phyloP scores from a whole-genome alignment of 2,888 invertebrate species.

The Linyphia triangularis region DNA sequence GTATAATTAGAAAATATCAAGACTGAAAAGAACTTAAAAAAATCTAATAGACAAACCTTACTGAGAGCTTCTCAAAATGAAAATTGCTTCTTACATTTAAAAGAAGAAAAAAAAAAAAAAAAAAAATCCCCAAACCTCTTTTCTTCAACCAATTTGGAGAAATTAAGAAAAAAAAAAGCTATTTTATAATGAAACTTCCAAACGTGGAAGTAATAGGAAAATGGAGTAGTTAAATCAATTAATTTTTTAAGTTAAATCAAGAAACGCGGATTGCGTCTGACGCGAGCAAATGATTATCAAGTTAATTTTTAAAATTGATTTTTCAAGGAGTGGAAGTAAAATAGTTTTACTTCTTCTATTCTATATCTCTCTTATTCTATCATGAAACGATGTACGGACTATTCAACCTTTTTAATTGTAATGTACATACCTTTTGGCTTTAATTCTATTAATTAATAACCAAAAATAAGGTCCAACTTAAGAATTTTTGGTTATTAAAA shows the following conservation, averaged over 20 bases:
- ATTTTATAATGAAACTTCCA: slow-evolving; percentile 25
- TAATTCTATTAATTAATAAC: no score
- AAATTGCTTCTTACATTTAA: slow-evolving; percentile 22
- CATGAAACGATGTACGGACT: no score
- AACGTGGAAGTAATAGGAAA: slow-evolving; percentile 38
- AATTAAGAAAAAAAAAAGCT: slow-evolving; percentile 2
- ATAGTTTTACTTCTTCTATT: no score
- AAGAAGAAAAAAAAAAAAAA: neutral
- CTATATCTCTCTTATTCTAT: no score
- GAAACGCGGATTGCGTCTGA: neutral
- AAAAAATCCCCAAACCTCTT: slow-evolving; percentile 32
- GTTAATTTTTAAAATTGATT: neutral
- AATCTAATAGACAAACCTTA: slow-evolving; percentile 14
- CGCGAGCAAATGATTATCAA: slow-evolving; percentile 16
- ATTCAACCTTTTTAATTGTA: no score
- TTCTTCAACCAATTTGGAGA: slow-evolving; percentile 48
- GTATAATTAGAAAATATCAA: slow-evolving; percentile 36
- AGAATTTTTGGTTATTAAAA: no score
- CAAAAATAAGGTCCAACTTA: no score
- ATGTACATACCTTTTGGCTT: no score
- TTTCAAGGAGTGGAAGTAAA: no score
- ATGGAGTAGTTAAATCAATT: slow-evolving; percentile 34
- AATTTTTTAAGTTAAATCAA: slow-evolving; percentile 44
- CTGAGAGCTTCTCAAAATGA: neutral
- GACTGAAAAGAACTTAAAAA: neutral